These are phyloP conservation scores for Philypnodon macrostomus DNA, from an alignment of 2,797 vertebrate genomes.

Conservation along the genomic window DNA sequence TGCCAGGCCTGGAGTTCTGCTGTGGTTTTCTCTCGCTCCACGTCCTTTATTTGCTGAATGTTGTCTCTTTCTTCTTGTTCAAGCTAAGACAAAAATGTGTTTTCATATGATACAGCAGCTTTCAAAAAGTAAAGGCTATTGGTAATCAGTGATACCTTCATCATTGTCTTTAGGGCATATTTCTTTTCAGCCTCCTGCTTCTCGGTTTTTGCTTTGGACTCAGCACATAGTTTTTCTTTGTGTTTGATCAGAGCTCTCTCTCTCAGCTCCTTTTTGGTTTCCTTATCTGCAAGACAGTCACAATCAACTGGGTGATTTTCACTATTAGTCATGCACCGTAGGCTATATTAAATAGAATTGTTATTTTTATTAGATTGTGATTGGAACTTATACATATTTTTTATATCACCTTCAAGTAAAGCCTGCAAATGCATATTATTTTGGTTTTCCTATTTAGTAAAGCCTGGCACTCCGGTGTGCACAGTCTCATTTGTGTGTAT, in stretches of 20 bases:
- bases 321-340: not conserved
- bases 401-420: no score
- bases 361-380: no score
- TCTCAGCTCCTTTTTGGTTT: conserved; percentile 77
- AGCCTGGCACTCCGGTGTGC: no score
- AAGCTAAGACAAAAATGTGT: conserved; percentile 70
- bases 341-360: no score
- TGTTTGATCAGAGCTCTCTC: conserved; percentile 79
- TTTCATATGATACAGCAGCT: no score
- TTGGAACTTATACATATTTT: no score
- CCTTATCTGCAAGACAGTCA: conserved; percentile 75
- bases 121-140: not conserved
- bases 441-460: no score
- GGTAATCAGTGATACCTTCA: conserved; percentile 77
- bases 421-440: no score
- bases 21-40: conserved; percentile 76
- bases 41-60: conserved; percentile 84
- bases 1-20: conserved; percentile 84
- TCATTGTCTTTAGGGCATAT: conserved; percentile 83
- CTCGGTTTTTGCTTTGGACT: conserved; percentile 68
- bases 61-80: conserved; percentile 82
- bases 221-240: conserved; percentile 77
- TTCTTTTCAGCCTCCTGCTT: conserved; percentile 80
- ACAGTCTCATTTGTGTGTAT: no score
- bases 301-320: not conserved